These are phyloP conservation scores for Setophaga coronata DNA, from an alignment of 2,113 vertebrate genomes.

Conservation along the genomic window DNA sequence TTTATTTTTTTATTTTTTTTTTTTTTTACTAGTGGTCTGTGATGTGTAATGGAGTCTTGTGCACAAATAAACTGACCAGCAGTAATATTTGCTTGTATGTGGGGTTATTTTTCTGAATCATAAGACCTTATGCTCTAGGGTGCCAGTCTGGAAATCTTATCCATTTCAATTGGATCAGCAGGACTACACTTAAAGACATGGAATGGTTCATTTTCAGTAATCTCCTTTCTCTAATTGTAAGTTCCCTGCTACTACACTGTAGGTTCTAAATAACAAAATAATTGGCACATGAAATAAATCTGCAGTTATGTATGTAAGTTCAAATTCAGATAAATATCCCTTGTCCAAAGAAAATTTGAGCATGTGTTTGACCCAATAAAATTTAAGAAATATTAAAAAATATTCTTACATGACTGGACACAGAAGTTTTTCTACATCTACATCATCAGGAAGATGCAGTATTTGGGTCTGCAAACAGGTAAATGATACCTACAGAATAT, in stretches of 20 bases:
- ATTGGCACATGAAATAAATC: neutral
- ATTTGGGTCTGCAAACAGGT: neutral
- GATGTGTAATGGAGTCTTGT: neutral
- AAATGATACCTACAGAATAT: neutral
- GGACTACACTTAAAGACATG: neutral
- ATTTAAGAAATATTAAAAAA: neutral
- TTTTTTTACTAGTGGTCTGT: neutral
- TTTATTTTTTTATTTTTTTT: neutral
- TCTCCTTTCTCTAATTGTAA: slow-evolving; percentile 17
- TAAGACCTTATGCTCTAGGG: neutral
- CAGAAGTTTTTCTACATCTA: neutral
- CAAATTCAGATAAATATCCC: neutral
- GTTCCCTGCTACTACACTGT: neutral
- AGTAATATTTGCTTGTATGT: neutral
- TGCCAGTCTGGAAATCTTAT: neutral
- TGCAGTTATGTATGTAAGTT: neutral
- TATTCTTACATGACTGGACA: neutral
- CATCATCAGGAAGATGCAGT: neutral
- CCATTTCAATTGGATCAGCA: slow-evolving; percentile 12
- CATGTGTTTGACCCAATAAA: neutral
- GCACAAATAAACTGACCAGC: neutral
- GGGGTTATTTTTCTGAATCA: neutral
- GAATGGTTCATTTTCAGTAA: slow-evolving; percentile 24
- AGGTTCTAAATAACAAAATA: slow-evolving; percentile 26
- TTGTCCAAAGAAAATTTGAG: neutral